phyloP scores from a whole-genome alignment of 64 coral and sea anemone genomes.

The Dendrophyllia cribrosa region DNA sequence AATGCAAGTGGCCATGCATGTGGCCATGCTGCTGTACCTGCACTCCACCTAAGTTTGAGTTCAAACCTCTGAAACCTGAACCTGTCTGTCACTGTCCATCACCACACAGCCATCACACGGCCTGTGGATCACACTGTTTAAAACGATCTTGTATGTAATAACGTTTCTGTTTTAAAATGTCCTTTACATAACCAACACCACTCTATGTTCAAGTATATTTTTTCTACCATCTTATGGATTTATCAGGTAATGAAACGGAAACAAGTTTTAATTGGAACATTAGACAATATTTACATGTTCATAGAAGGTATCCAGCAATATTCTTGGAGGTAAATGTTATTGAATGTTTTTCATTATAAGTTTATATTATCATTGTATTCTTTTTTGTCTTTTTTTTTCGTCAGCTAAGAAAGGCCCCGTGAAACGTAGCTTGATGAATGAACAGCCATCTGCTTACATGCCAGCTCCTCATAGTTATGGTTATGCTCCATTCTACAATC shows the following conservation, averaged over 20 bases:
- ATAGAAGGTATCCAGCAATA: too few species aligned
- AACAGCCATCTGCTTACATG: constrained; percentile 2
- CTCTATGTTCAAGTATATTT: too few species aligned
- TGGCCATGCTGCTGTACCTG: constrained; percentile 81
- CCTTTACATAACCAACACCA: too few species aligned
- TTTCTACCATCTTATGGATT: too few species aligned
- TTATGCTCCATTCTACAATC: constrained; percentile 30
- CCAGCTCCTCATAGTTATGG: neutral
- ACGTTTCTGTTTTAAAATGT: too few species aligned
- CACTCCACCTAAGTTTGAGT: constrained; percentile 75
- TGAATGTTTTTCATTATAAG: too few species aligned
- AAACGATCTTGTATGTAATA: constrained; percentile 42
- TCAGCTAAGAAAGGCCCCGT: constrained; percentile 24
- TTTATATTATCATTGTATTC: too few species aligned
- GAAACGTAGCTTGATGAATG: constrained; percentile 31
- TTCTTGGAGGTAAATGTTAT: too few species aligned
- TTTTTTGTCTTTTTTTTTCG: neutral
- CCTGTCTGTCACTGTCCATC: constrained; percentile 78
- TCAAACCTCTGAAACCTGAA: constrained; percentile 74
- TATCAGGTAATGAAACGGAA: too few species aligned
- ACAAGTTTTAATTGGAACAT: too few species aligned
- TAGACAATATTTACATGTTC: too few species aligned
- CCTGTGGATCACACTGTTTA: constrained; percentile 34
- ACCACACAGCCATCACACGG: constrained; percentile 46
- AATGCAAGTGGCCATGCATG: constrained; percentile 83